Base-by-base conservation (phyloP, 2,797 vertebrate genomes). In the Aulostomus chinensis region DNA sequence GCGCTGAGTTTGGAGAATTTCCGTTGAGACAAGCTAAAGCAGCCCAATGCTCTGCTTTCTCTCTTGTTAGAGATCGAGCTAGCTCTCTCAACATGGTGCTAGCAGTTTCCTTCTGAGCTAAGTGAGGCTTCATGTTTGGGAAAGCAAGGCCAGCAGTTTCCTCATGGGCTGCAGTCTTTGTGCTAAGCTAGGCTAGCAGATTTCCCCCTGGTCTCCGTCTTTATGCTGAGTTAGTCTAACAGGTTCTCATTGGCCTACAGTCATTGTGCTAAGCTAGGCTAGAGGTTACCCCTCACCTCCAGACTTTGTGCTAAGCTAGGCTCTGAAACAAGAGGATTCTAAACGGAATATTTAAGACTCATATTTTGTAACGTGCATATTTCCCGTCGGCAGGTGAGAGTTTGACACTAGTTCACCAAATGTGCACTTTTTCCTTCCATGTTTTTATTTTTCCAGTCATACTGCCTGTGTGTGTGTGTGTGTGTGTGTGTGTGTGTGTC, bases 341-440 rank as follows among this genome's bases (percentile, higher is more conserved):
- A 14, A 25, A 51, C 28, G 25, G 49, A 43, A 51, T 37, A 28
- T 50, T 43, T 39, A 13, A 34, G 28, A 17, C 33, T 77, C 69
- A 82, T 71, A 64, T 73, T 78, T 68, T 74, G 58, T 32, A 74
- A 61, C 6, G 52, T 65, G 74, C 74, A 73, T 60, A 68, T 59
- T 71, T 74, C 62, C 57, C 66, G 61, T 64, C 42, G 18, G 49
- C 58, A 46, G 55, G 18, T 47, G 47, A 40, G 22, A 29, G 39
- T 48, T 70, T 28, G 42, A 55, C 45, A 63, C 66, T 42, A 58
- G 32, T 70, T 86, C 81, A 84, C 81, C 83, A 74, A 76, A 83
- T 76, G 84, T 86, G 86, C 81, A 79, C 76, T 85, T 85, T 78
- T 75, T 8, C 22, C 8, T 24, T 24, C 8, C 22, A 24, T 24